Evolutionary conservation across 2,888 invertebrate species (phyloP), one percentile per base, ranked within the genome.

Genomic region (Conus canariensis): DNA sequence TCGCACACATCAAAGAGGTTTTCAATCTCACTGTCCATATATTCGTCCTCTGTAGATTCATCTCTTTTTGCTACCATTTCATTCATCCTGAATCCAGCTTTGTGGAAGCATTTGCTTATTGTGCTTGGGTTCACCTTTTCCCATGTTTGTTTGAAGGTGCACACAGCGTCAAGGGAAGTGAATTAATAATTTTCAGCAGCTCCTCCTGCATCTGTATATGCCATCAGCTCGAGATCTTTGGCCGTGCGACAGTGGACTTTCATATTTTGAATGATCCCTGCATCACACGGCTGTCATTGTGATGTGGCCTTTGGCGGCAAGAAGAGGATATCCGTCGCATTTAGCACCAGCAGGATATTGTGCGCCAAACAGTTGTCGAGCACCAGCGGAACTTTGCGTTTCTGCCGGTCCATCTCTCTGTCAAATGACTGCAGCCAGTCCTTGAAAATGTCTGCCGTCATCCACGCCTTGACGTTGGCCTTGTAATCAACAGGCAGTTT

Each of bases 191-290:
- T 64, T n/a, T 22, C 25, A 12, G 60, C 10, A n/a, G n/a, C 16
- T n/a, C 25, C 60, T n/a, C 85, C 85, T 9, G 60, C 85, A 64
- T 85, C 85, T 16, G 64, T 85, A 64, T 85, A 64, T 5, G 22
- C 10, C 14, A 83, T 14, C 56, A 83, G 83, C 58, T 25, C 64
- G 25, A 64, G 7, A 6, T 67, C 22, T 25, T 19, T 74, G 56
- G 19, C 30, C 14, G 1, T 67, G 56, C 87, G 22, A 74, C 56
- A 87, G 30, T 58, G 58, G 12, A 67, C 74, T 58, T 85, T 89
- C 70, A 89, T 30, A 59, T 86, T 89, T 30, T n/a, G 67, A 59
- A 89, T 85, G 30, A 89, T 86, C 19, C 90, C 87, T 22, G 60
- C 77, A 30, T 87, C 64, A 67, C 30, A 70, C 16, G 90, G 87